These are phyloP conservation scores for Pogoniulus pusillus DNA, from an alignment of 2,797 vertebrate genomes.

Conservation along the genomic window DNA sequence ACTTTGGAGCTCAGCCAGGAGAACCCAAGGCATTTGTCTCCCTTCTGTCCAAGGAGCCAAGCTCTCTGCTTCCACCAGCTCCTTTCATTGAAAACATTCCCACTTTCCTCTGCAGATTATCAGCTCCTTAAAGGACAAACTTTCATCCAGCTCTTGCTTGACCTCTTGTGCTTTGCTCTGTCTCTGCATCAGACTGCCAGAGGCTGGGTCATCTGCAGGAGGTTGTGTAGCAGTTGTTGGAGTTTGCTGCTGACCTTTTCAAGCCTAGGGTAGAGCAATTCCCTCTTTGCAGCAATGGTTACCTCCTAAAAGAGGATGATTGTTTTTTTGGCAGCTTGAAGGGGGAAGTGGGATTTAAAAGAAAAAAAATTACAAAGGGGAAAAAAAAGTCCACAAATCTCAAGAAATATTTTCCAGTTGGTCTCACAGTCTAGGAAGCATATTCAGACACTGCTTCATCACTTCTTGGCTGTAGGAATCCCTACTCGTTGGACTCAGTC, in stretches of 20 bases:
- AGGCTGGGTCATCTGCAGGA: not conserved
- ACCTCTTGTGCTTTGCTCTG: not conserved
- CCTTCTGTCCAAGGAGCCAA: not conserved
- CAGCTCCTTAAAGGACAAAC: not conserved
- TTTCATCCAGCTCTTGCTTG: not conserved
- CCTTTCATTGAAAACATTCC: not conserved
- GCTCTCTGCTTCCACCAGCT: not conserved
- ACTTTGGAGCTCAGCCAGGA: not conserved
- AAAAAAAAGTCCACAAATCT: no score
- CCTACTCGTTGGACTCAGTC: not conserved
- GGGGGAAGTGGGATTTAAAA: slow-evolving; percentile 5
- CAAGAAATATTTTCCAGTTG: slow-evolving; percentile 35
- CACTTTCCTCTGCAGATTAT: not conserved
- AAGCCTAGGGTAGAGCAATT: not conserved
- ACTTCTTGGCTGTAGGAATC: not conserved
- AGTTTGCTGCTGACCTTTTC: not conserved
- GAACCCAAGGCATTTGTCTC: not conserved
- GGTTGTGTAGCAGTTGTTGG: not conserved
- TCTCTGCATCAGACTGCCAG: not conserved
- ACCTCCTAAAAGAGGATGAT: not conserved
- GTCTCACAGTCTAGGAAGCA: not conserved
- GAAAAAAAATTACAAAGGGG: not conserved
- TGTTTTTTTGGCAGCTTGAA: not conserved
- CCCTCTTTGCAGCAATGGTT: not conserved
- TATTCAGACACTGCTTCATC: slow-evolving; percentile 38